Base-by-base conservation (phyloP, 2,797 vertebrate species). In the Apogon hyalosoma region DNA sequence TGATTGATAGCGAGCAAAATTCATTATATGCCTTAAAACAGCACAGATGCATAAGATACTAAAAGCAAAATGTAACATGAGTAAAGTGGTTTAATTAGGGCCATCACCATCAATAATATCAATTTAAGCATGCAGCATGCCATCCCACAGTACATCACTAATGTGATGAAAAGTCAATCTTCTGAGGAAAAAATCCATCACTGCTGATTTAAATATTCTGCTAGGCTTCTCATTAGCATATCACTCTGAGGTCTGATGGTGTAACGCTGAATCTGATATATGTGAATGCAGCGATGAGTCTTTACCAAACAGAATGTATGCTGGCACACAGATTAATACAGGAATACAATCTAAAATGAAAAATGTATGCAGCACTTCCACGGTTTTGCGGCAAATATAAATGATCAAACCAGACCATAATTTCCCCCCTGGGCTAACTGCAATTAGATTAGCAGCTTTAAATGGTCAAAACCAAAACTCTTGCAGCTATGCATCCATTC, bases 1-100 rank as follows among this genome's bases (percentile, higher is more conserved):
- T 76, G 84, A 85, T 59, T 80, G 78, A 90, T 83, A 61, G 54
- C 59, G 68, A 51, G 38, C 28, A 69, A 79, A 87, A 77, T 73
- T 73, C 61, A 86, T 88, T 82, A 79, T 66, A 55, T 50, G 54
- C 36, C 38, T 52, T 76, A 63, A 86, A 73, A 72, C 53, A 69
- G 57, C 42, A 77, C 63, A 62, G 36, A 58, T 48, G 68, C 65
- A 76, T 69, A 60, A 67, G 55, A 69, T 28, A 67, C 40, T 67
- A 47, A 73, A 78, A 49, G 61, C 49, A 69, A 75, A 76, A 70
- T 70, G 52, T 56, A 73, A 72, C 50, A 59, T 13, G 39, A 80
- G 49, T 58, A 63, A 82, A 83, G 51, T 64, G 49, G 42, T 51
- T 62, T 84, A 75, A 88, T 88, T 87, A 78, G 72, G 13, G 54